phyloP scores from a whole-genome alignment of 2,888 invertebrate species.

The Tetragonisca angustula region DNA sequence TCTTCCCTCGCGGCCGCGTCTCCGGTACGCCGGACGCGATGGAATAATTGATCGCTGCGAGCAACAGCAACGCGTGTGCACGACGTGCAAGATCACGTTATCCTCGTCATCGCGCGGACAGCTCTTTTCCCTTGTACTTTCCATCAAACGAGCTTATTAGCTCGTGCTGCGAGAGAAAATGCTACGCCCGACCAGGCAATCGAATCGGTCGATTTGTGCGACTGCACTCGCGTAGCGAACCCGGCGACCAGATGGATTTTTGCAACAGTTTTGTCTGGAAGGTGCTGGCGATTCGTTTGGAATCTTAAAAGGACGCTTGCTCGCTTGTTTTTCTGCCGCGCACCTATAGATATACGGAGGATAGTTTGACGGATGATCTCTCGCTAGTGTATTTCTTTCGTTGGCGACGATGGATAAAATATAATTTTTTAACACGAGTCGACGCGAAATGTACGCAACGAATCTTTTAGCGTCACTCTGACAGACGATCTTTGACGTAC shows the following conservation, averaged over 20 bases:
- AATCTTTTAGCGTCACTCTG: too few relatives aligned
- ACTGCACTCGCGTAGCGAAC: too few relatives aligned
- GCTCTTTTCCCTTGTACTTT: constrained; percentile 12
- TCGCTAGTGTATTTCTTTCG: not conserved
- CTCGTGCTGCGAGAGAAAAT: not conserved
- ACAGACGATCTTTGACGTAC: too few relatives aligned
- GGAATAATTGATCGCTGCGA: constrained; percentile 66
- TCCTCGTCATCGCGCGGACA: not conserved
- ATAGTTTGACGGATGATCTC: not conserved
- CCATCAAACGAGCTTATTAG: not conserved
- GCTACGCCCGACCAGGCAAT: not conserved
- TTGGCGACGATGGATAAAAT: not conserved
- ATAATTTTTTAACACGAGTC: not conserved
- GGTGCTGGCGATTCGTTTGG: constrained; percentile 22
- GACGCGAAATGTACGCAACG: not conserved
- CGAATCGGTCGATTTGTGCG: not conserved
- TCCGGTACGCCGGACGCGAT: constrained; percentile 44
- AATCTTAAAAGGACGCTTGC: not conserved
- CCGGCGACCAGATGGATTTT: not conserved
- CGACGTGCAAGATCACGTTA: constrained; percentile 19
- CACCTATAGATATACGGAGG: not conserved
- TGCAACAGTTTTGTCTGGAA: constrained; percentile 3
- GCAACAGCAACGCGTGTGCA: constrained; percentile 29
- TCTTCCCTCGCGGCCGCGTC: constrained; percentile 34
- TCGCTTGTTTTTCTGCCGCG: not conserved